Percentiles rank a stretch among this genome's conserved stretches.
Conservation (phyloP, 2,888 invertebrate genomes). For the Amiota communis region DNA sequence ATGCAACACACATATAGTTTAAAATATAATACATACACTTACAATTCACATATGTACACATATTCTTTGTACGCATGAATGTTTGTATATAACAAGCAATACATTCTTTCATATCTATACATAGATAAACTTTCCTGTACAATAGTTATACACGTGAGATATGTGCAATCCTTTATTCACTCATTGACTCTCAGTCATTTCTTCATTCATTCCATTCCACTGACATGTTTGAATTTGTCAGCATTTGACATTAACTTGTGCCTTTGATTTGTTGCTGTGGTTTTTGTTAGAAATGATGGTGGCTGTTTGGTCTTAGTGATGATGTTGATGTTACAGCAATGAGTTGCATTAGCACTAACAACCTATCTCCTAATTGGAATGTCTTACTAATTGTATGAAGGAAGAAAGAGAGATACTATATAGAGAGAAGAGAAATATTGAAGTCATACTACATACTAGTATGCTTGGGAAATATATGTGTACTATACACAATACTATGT, state of each 20-base stretch:
- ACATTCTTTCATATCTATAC: too few relatives aligned
- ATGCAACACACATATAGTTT: neutral
- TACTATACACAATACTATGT: too few relatives aligned
- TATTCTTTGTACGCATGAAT: neutral
- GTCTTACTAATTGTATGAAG: too few relatives aligned
- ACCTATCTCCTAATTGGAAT: too few relatives aligned
- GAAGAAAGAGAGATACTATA: too few relatives aligned
- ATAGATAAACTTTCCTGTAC: neutral
- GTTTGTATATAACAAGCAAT: too few relatives aligned
- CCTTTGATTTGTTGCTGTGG: neutral
- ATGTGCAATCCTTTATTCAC: neutral
- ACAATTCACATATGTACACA: neutral
- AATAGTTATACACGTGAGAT: neutral
- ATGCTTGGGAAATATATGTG: too few relatives aligned
- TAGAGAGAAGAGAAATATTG: too few relatives aligned
- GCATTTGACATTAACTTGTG: conserved; percentile 14
- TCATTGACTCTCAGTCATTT: neutral
- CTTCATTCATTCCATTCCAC: conserved; percentile 25
- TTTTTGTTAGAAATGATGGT: neutral
- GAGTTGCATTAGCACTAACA: too few relatives aligned
- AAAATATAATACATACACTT: neutral
- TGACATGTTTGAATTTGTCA: conserved; percentile 26
- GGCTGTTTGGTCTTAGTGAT: neutral
- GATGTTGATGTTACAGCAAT: neutral
- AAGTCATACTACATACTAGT: too few relatives aligned